Evolutionary conservation across 1,140 invertebrate genomes (phyloP), one percentile per base, ranked within the genome.

Genomic region (Rhynchophorus ferrugineus): DNA sequence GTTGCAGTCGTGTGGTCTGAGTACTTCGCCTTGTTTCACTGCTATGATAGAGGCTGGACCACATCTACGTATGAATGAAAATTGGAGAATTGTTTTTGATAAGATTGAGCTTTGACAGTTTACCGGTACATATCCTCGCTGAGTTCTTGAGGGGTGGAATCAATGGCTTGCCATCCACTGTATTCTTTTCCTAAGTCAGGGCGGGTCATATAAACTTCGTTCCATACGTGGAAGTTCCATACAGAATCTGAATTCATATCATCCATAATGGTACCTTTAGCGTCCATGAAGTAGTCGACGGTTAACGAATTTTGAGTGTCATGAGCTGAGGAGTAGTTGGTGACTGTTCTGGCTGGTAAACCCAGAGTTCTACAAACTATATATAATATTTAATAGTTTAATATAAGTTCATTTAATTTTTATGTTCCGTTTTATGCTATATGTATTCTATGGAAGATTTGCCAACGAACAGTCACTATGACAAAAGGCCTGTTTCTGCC

Each of bases 151-250:
- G 93, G 94, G 0, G 93, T 96, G 0, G 91, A 80, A 70, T 97
- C 93, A 44, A 95, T 84, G 0, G 82, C 91, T 69, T 97, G 93
- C 93, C 93, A 97, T 0, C 93, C 93, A 13, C 81, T 80, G 62
- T 86, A 89, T 13, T 73, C 68, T 43, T 77, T 76, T 0, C 82
- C 75, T 19, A 96, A 69, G 70, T 97, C 93, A 1, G 84, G 80
- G 16, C 94, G 73, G 43, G 80, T 79, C 83, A 95, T 92, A 91
- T 92, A 96, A 0, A 88, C 85, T 71, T 96, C 93, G 69, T 91
- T 91, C 94, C 93, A 97, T 2, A 95, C 91, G 63, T 96, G 94
- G 67, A 91, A 96, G 64, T 95, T 95, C 91, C 91, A 94, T 46
- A 93, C 83, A 0, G 89, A 91, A 68, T 95, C 91, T 9, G 77